Conservation (phyloP, 1,140 invertebrate species). For the Heliconius nattereri region DNA sequence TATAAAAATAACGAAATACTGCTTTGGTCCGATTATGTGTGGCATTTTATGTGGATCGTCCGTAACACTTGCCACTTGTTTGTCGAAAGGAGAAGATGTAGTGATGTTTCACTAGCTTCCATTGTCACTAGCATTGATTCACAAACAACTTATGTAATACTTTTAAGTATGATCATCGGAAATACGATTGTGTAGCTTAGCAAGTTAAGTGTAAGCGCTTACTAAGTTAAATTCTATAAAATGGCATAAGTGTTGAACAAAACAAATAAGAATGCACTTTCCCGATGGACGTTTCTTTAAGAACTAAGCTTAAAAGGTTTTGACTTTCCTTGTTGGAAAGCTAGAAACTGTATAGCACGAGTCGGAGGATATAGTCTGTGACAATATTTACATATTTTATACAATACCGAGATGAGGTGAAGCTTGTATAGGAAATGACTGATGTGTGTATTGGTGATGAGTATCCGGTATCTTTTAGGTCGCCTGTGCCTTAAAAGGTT, state of each 20-base stretch:
- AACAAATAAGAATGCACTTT: constrained; percentile 30
- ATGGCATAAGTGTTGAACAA: not conserved
- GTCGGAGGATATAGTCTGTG: constrained; percentile 33
- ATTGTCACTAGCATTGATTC: no score
- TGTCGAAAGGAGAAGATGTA: no score
- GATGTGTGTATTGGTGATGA: constrained; percentile 22
- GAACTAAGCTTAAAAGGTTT: constrained; percentile 31
- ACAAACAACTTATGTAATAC: not conserved
- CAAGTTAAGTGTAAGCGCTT: not conserved
- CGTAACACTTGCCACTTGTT: no score
- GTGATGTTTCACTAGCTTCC: no score
- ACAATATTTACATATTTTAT: constrained; percentile 39
- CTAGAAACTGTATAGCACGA: constrained; percentile 29
- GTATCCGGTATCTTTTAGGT: constrained; percentile 18
- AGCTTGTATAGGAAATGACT: constrained; percentile 28
- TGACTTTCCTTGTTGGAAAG: constrained; percentile 38
- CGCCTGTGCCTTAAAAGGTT: constrained; percentile 18
- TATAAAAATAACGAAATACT: no score
- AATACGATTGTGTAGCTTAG: not conserved
- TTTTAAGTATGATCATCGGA: not conserved
- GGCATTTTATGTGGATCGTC: no score
- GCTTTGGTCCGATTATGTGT: no score
- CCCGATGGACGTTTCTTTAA: constrained; percentile 28
- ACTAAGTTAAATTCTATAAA: not conserved
- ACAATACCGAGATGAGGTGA: constrained; percentile 36